Conservation (phyloP, 53 echinoderm and acorn worm genomes). For the Paelopatides confundens region DNA sequence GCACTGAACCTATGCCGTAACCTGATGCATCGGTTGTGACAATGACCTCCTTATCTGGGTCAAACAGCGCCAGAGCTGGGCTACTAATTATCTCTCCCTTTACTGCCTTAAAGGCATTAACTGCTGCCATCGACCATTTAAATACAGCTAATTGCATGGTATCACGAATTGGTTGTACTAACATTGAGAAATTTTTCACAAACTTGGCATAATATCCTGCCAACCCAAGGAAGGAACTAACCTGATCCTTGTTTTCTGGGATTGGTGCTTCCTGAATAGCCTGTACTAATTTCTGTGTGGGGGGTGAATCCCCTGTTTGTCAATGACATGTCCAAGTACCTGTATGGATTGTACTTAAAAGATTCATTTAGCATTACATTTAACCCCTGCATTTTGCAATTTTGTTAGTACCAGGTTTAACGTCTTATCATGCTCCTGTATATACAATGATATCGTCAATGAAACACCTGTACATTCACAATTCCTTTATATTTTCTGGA, state of each 20-base stretch:
- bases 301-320: constrained; percentile 44
- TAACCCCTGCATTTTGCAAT: constrained; percentile 41
- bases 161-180: constrained; percentile 20
- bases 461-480: not conserved
- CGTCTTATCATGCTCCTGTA: constrained; percentile 45
- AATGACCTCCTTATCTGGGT: too few species aligned
- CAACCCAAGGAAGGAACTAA: constrained; percentile 35
- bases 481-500: not conserved
- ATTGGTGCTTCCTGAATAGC: constrained; percentile 41
- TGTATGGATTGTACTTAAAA: constrained; percentile 18
- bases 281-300: constrained; percentile 23
- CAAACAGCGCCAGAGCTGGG: too few species aligned
- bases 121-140: too few species aligned
- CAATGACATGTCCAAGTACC: constrained; percentile 39
- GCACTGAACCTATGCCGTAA: too few species aligned
- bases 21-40: too few species aligned
- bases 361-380: constrained; percentile 37
- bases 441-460: not conserved
- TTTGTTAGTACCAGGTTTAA: too few species aligned
- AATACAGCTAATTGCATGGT: too few species aligned
- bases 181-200: constrained; percentile 44
- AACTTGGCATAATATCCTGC: constrained; percentile 55
- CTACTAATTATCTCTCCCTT: too few species aligned
- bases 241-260: not conserved
- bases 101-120: too few species aligned